Evolutionary conservation across 2,113 vertebrate genomes (phyloP).

Genomic region (Pseudolaguvia tuberculata): DNA sequence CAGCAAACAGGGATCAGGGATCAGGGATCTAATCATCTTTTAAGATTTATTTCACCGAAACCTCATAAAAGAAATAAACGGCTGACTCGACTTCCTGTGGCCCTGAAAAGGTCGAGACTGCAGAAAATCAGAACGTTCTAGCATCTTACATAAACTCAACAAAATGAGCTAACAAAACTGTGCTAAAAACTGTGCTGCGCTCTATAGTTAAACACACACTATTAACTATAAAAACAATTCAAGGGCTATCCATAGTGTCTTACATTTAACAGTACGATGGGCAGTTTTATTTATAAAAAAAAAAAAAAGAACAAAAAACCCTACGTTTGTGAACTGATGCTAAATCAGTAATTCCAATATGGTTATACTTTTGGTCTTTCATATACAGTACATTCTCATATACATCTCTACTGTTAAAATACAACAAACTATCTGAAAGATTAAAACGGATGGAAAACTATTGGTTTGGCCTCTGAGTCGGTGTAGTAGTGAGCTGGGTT

Average conservation of each 20-base stretch:
- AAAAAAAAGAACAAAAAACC: conserved; percentile 52
- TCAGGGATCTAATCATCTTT: not conserved
- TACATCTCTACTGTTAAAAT: conserved; percentile 58
- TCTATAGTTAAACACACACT: conserved; percentile 42
- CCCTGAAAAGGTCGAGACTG: conserved; percentile 44
- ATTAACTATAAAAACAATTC: conserved; percentile 41
- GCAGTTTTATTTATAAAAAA: conserved; percentile 47
- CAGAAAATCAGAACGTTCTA: conserved; percentile 39
- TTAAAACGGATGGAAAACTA: conserved; percentile 50
- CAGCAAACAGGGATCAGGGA: not conserved
- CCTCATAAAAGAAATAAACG: conserved; percentile 33
- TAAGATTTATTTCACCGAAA: conserved; percentile 48
- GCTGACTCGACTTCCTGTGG: conserved; percentile 29
- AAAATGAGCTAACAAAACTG: conserved; percentile 47
- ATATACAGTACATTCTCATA: conserved; percentile 59
- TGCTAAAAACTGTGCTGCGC: conserved; percentile 41
- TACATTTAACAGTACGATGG: conserved; percentile 58
- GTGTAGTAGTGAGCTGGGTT: conserved; percentile 62
- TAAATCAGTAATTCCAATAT: conserved; percentile 60
- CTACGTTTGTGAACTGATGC: conserved; percentile 55
- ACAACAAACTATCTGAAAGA: conserved; percentile 38
- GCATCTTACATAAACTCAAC: conserved; percentile 43
- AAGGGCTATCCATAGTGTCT: conserved; percentile 67
- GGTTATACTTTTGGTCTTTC: conserved; percentile 64
- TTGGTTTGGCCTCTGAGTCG: conserved; percentile 73